Evolutionary conservation across 2,113 vertebrate genomes (phyloP).

Genomic region (Rattus rattus): DNA sequence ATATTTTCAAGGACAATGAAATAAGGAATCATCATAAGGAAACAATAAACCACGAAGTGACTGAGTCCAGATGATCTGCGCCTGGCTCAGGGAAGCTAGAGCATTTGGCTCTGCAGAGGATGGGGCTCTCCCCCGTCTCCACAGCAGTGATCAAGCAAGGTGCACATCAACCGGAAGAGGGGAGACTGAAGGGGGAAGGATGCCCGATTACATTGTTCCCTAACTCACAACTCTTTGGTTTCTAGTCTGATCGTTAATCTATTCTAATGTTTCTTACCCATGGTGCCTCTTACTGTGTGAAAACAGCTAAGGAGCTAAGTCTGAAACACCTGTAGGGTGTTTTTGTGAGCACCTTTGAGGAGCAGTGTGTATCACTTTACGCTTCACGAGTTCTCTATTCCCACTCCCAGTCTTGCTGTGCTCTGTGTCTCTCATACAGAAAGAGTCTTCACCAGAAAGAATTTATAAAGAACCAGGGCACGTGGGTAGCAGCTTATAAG

Average conservation of each 20-base stretch:
- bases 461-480: not conserved
- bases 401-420: accelerated
- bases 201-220: not conserved
- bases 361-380: too few species aligned
- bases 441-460: not conserved
- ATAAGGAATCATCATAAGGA: slow-evolving; percentile 85
- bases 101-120: not conserved
- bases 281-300: not conserved
- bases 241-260: not conserved
- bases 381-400: not conserved
- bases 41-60: slow-evolving; percentile 84
- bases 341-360: too few species aligned
- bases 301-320: not conserved
- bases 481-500: not conserved
- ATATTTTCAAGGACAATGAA: slow-evolving; percentile 81
- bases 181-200: not conserved
- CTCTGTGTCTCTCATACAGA: not conserved
- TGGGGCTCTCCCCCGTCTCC: not conserved
- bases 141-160: not conserved
- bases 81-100: slow-evolving; percentile 35
- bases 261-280: not conserved
- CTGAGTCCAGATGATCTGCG: slow-evolving; percentile 81
- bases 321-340: not conserved
- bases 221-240: not conserved
- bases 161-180: not conserved